These are phyloP conservation scores for Mormyrops attenuatus DNA, from an alignment of 2,797 vertebrate genomes.

Conservation along the genomic window DNA sequence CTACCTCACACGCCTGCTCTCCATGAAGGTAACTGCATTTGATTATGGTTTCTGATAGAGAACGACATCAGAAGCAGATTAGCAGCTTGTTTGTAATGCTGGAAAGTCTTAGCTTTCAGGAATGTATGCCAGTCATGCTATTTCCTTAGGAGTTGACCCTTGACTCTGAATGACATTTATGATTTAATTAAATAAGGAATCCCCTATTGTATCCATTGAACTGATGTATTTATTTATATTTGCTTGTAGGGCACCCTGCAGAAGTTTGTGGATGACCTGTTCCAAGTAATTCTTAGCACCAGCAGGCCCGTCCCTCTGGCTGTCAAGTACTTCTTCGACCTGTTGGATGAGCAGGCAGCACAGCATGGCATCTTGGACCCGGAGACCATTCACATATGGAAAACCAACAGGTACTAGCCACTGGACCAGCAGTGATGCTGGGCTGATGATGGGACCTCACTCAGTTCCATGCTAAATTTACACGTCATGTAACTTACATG, in stretches of 20 bases:
- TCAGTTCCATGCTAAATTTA: not conserved
- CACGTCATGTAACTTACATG: not conserved
- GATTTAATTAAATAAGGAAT: not conserved
- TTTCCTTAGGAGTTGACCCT: not conserved
- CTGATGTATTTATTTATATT: not conserved
- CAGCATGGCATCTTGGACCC: constrained; percentile 72
- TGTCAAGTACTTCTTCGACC: constrained; percentile 82
- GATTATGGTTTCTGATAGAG: constrained; percentile 65
- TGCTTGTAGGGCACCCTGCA: constrained; percentile 81
- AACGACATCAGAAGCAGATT: not conserved
- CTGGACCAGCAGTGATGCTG: not conserved
- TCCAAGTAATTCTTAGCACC: constrained; percentile 92
- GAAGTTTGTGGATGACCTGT: constrained; percentile 95
- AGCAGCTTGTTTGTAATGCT: not conserved
- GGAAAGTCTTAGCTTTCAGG: not conserved
- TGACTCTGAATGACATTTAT: not conserved
- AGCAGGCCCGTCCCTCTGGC: constrained; percentile 74
- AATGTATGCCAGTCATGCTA: not conserved
- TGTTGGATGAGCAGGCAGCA: constrained; percentile 86
- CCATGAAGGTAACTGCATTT: constrained; percentile 71
- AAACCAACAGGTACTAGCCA: constrained; percentile 83
- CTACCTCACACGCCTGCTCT: constrained; percentile 76
- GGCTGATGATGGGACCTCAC: not conserved
- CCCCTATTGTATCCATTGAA: not conserved
- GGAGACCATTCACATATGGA: constrained; percentile 97